These are phyloP conservation scores for Calyptommatus sinebrachiatus DNA, from an alignment of 2,113 vertebrate genomes.

Conservation along the genomic window DNA sequence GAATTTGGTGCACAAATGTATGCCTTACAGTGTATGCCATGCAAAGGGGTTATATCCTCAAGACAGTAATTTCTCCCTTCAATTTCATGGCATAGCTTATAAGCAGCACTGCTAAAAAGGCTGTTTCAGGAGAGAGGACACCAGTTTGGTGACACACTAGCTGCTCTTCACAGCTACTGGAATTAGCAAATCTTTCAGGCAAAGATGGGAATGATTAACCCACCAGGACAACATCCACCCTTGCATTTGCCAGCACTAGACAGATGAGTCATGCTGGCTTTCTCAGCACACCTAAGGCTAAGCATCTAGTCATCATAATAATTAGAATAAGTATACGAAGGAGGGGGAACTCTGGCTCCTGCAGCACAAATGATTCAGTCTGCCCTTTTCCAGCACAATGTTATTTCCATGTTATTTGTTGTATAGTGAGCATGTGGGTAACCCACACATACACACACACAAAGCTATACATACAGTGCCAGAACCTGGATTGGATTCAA, in stretches of 20 bases:
- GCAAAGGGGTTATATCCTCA: conserved; percentile 37
- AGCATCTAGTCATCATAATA: conserved; percentile 37
- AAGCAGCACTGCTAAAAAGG: conserved; percentile 23
- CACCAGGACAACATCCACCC: conserved; percentile 4
- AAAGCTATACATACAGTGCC: conserved; percentile 19
- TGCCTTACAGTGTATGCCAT: conserved; percentile 25
- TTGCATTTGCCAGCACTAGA: conserved; percentile 1
- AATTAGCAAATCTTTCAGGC: conserved; percentile 50
- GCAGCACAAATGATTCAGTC: background rate
- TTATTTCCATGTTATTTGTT: conserved; percentile 33
- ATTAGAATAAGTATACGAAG: conserved; percentile 34
- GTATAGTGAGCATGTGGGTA: conserved; percentile 32
- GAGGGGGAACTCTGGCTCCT: conserved; percentile 12
- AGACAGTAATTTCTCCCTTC: conserved; percentile 46
- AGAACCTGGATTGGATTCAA: conserved; percentile 52
- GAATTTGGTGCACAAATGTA: too few relatives aligned
- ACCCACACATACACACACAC: background rate
- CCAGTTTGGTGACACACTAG: conserved; percentile 26
- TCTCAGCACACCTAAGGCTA: conserved; percentile 32
- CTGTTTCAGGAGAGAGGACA: conserved; percentile 23
- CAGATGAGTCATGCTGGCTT: conserved; percentile 37
- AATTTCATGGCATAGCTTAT: conserved; percentile 26
- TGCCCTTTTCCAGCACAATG: conserved; percentile 17
- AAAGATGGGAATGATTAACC: conserved; percentile 38
- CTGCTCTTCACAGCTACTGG: conserved; percentile 18